Evolutionary conservation across 2,797 vertebrate species (phyloP), one percentile per base, ranked within the genome.

Genomic region (Paedocypris micromegethes): DNA sequence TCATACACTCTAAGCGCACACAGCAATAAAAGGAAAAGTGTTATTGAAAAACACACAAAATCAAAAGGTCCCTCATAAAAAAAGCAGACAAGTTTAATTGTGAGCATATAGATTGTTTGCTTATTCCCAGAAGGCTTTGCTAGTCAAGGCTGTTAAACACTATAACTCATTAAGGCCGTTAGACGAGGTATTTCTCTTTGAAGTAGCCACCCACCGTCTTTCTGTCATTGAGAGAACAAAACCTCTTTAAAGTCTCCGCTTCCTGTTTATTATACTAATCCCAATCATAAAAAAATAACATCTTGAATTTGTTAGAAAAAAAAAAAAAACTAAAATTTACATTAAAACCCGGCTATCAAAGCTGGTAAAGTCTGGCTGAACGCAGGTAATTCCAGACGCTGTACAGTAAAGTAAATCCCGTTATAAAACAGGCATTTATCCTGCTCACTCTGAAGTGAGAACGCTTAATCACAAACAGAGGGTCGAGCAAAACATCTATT

Each of bases 201-300:
- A 91, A 90, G 89, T 90, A 87, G 85, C 89, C 87, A 90, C 88
- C 87, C 87, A 88, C 87, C 81, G 83, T 80, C 85, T 85, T 82
- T 79, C 82, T 76, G 88, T 88, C 88, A 89, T 78, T 85, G 83
- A 88, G 81, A 72, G 80, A 73, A 80, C 79, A 87, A 86, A 23
- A 23, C 23, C 23, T 23, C 86, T 85, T 86, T 83, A 82, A 90
- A 89, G 86, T 81, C 39, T 61, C 65, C 66, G 60, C 63, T 62
- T 57, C 48, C 57, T 87, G 83, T 87, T 86, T 85, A 81, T 64
- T 75, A 79, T 80, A 81, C 84, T 86, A 84, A 88, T 81, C 83
- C 78, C 78, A 81, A 85, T 86, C 86, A 87, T 87, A 85, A 88
- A 89, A 23, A 81, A 86, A 88, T 67, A 70, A 86, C 86, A 89